Conservation (phyloP, 1,140 invertebrate species). For the Acromyrmex echinatior region DNA sequence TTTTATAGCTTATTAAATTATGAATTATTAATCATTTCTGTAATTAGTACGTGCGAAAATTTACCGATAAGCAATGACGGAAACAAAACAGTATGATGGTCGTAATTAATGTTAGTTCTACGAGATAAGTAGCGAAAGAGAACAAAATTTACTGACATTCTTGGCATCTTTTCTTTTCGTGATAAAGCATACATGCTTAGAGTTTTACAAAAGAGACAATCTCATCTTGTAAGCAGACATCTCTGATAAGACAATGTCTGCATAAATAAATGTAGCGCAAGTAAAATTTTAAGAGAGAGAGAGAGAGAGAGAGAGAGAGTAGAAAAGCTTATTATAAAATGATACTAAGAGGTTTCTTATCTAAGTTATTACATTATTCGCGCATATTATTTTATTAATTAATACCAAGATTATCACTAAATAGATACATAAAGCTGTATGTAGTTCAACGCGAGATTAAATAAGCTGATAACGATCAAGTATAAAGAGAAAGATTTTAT, state of each 20-base stretch:
- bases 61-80: slow-evolving; percentile 24
- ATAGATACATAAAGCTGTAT: background rate
- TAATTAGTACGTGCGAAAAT: slow-evolving; percentile 25
- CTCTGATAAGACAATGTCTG: slow-evolving; percentile 14
- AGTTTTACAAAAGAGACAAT: slow-evolving; percentile 30
- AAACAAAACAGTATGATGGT: background rate
- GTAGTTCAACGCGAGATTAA: background rate
- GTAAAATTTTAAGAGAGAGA: background rate
- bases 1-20: background rate
- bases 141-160: slow-evolving; percentile 44
- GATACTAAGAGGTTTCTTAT: background rate
- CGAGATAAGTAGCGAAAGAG: slow-evolving; percentile 29
- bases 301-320: background rate
- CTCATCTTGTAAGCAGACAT: slow-evolving; percentile 17
- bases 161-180: slow-evolving; percentile 32
- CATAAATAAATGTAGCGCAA: slow-evolving; percentile 9
- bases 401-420: background rate
- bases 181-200: background rate
- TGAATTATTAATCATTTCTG: background rate
- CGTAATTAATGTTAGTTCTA: slow-evolving; percentile 3
- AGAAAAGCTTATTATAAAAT: background rate
- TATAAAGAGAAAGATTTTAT: background rate
- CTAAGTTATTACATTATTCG: background rate
- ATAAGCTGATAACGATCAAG: background rate
- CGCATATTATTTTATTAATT: background rate